Percentiles rank a stretch among this genome's conserved stretches.
phyloP scores from a whole-genome alignment of 2,797 vertebrate species.

The Petrocephalus sullivani region DNA sequence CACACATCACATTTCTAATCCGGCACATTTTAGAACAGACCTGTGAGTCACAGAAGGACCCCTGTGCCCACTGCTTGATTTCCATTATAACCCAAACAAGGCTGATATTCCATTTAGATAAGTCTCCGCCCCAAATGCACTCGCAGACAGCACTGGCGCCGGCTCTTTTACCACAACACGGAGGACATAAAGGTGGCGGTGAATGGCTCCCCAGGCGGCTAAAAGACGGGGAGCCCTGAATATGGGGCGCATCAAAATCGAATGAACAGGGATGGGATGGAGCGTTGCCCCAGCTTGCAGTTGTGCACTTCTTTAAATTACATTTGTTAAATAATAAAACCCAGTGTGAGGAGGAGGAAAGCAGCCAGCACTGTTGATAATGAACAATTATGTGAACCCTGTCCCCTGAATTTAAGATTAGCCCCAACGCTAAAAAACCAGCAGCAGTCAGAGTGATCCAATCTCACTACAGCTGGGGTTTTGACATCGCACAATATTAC shows the following conservation, averaged over 20 bases:
- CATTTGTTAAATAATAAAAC: conserved; percentile 23
- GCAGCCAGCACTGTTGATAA: not conserved
- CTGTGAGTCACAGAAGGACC: conserved; percentile 57
- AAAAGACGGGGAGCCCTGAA: conserved; percentile 64
- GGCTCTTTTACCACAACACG: conserved; percentile 64
- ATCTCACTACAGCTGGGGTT: conserved; percentile 25
- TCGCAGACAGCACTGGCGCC: conserved; percentile 50
- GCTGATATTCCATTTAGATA: conserved; percentile 77
- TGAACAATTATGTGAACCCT: conserved; percentile 13
- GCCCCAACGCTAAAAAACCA: conserved; percentile 44
- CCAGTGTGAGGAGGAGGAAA: conserved; percentile 15
- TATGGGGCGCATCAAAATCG: conserved; percentile 47
- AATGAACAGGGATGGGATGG: conserved; percentile 30
- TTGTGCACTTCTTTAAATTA: conserved; percentile 29
- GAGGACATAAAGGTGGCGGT: conserved; percentile 51
- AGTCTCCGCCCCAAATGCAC: conserved; percentile 55
- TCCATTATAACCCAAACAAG: conserved; percentile 66
- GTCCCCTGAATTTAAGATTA: conserved; percentile 36
- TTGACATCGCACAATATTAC: not conserved
- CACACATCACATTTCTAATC: conserved; percentile 55
- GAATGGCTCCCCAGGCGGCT: conserved; percentile 38
- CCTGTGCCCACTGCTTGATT: conserved; percentile 55
- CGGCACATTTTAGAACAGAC: conserved; percentile 62
- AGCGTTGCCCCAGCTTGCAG: conserved; percentile 16
- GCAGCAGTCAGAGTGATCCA: conserved; percentile 28